These are phyloP conservation scores for Montipora efflorescens DNA, from an alignment of 64 coral and sea anemone genomes.

Conservation along the genomic window DNA sequence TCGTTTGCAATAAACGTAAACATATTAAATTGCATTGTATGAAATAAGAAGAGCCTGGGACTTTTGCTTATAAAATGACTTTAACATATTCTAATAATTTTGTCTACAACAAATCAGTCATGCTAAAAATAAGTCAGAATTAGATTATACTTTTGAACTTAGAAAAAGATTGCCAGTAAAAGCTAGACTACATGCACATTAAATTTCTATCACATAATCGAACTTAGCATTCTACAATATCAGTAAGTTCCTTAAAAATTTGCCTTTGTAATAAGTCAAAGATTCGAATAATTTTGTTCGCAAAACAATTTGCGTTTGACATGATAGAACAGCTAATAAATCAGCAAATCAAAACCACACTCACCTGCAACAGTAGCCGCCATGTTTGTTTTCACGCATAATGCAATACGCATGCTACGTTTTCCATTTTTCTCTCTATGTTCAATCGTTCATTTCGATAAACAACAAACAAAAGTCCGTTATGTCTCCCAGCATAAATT, in stretches of 20 bases:
- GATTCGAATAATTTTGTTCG: neutral
- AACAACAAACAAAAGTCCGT: constrained; percentile 1
- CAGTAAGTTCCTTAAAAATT: constrained; percentile 3
- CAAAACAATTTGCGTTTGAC: neutral
- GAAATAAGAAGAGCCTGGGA: too few relatives aligned
- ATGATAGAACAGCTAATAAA: neutral
- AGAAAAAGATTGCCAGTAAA: neutral
- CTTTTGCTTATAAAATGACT: too few relatives aligned
- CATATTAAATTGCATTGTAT: neutral
- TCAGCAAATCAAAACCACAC: neutral
- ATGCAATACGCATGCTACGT: constrained; percentile 32
- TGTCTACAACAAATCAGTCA: constrained; percentile 1
- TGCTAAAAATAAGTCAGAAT: neutral
- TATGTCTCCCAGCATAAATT: neutral
- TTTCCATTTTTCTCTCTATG: neutral
- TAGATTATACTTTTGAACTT: neutral
- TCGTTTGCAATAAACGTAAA: neutral
- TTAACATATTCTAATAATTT: neutral
- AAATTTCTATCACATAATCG: neutral
- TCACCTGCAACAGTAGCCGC: constrained; percentile 10
- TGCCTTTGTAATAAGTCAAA: neutral
- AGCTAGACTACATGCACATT: neutral
- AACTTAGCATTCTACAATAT: neutral
- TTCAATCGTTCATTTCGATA: neutral
- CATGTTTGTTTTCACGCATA: constrained; percentile 38